phyloP scores from a whole-genome alignment of 2,113 vertebrate genomes.

The Oceanodroma tethys region DNA sequence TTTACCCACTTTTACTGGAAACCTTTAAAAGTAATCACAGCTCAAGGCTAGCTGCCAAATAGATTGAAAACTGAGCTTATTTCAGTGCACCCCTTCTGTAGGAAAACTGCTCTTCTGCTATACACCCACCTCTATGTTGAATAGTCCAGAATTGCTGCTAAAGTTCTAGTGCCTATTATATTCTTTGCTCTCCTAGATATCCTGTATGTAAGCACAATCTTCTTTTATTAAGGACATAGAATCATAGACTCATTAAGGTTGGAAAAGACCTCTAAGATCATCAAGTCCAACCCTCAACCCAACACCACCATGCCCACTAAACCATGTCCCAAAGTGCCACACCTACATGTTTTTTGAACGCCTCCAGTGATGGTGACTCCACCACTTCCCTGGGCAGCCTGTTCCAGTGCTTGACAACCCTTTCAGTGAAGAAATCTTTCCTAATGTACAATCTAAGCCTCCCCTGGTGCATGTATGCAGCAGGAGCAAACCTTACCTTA shows the following conservation, averaged over 20 bases:
- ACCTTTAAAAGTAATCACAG: constrained; percentile 12
- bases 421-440: too few species aligned
- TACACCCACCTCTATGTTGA: background rate
- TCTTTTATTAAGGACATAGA: background rate
- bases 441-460: too few species aligned
- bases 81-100: background rate
- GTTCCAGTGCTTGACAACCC: too few species aligned
- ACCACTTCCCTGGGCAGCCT: too few species aligned
- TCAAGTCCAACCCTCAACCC: too few species aligned
- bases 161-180: background rate
- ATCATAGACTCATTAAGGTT: too few species aligned
- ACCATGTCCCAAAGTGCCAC: too few species aligned
- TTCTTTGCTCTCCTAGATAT: background rate
- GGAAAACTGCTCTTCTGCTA: background rate
- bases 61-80: background rate
- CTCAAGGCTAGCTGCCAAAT: constrained; percentile 8
- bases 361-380: too few species aligned
- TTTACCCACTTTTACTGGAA: constrained; percentile 12
- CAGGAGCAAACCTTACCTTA: background rate
- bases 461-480: background rate
- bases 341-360: too few species aligned
- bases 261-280: too few species aligned
- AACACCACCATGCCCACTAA: too few species aligned
- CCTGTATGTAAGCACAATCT: background rate
- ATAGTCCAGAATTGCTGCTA: background rate